Evolutionary conservation across 2,113 vertebrate species (phyloP).

Genomic region (Euleptes europaea): DNA sequence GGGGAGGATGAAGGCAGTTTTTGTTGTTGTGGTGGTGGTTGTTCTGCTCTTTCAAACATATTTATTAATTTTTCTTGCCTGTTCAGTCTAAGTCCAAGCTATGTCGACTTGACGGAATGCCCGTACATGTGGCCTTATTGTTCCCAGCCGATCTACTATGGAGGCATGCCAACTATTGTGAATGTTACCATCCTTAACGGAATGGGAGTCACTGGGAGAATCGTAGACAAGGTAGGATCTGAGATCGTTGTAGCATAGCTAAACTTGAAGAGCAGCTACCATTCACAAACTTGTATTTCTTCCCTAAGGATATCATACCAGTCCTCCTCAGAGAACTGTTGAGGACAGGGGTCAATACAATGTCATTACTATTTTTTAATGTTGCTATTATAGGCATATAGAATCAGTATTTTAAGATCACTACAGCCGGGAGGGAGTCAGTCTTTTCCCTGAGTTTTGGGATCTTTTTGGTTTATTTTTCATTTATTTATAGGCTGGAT

Average conservation of each 20-base stretch:
- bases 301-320: background rate
- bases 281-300: background rate
- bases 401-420: background rate
- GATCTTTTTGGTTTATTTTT: background rate
- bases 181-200: slow-evolving; percentile 98
- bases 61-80: background rate
- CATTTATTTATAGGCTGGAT: too few species aligned
- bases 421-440: background rate
- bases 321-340: background rate
- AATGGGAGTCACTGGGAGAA: slow-evolving; percentile 96
- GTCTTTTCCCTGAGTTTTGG: background rate
- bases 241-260: background rate
- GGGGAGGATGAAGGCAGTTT: background rate
- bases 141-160: slow-evolving; percentile 98
- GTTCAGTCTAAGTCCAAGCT: slow-evolving; percentile 93
- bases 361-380: too few species aligned
- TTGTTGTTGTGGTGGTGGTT: background rate
- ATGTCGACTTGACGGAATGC: slow-evolving; percentile 95
- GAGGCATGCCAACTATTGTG: slow-evolving; percentile 96
- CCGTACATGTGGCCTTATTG: slow-evolving; percentile 99
- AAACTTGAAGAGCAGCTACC: background rate
- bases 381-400: background rate
- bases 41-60: background rate
- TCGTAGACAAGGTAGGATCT: slow-evolving; percentile 91
- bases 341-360: too few species aligned